Base-by-base conservation (phyloP, 92 coral and sea anemone species). In the Scolanthus callimorphus region DNA sequence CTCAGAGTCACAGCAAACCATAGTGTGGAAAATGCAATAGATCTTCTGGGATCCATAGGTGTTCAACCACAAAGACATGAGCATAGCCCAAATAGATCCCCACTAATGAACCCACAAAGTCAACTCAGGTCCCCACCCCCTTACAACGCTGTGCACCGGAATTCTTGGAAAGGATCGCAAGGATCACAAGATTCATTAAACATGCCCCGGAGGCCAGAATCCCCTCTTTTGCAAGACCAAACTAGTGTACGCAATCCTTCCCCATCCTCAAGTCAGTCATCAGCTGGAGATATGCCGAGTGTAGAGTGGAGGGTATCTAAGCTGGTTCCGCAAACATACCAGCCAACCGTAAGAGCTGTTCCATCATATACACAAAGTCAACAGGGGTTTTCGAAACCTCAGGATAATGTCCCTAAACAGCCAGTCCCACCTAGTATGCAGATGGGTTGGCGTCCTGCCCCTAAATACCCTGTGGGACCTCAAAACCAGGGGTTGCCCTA, bases 81-180 rank as follows among this genome's bases (percentile, higher is more conserved):
- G 6, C 77, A 61, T 1, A 55, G 46, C 22, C 56, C 76, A 17
- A 58, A 62, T 19, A 73, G 75, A 37, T 61, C 41, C 63, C 65
- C 73, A 6, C 29, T 70, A 13, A 28, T 68, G 43, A 38, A 43
- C 13, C 44, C 77, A 23, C 67, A 39, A 25, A 51, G 28, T 31
- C 88, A 71, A 29, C 55, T 59, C 25, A 85, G 73, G 39, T 67
- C 89, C 9, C 96, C 96, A 25, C 96, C 96, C 22, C 83, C 96
- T 0, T 88, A 88, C 41, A 83, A 59, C 63, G 82, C 90, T 23
- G 59, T 83, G 31, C 77, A 83, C 29, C 65, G 85, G 29, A 62
- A 69, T 47, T 70, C 95, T 20, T 86, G 89, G 95, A 82, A 77
- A 52, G 95, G 85, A 21, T 86, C 95, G 6, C 89, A 86, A 29